phyloP scores from a whole-genome alignment of 2,797 vertebrate genomes.

The Oryzias sinensis region DNA sequence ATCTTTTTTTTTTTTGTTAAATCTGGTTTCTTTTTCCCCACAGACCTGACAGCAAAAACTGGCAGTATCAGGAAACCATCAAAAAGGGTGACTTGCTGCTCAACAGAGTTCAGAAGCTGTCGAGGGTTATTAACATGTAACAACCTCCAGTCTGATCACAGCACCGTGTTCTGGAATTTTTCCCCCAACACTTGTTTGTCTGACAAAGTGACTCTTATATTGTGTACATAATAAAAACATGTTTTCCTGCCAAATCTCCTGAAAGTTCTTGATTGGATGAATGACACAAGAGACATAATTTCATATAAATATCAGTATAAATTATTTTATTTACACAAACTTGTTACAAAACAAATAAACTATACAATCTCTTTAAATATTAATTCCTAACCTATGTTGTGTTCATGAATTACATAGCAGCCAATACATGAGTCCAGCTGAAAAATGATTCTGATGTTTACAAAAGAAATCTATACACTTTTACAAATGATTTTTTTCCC shows the following conservation, averaged over 20 bases:
- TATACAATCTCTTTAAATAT: slow-evolving; percentile 99
- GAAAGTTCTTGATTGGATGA: slow-evolving; percentile 16
- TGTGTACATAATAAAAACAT: slow-evolving; percentile 81
- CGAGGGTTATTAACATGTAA: slow-evolving; percentile 98
- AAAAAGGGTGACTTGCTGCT: slow-evolving; percentile 97
- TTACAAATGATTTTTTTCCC: slow-evolving; percentile 85
- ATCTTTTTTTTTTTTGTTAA: rapidly evolving
- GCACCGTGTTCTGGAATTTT: slow-evolving; percentile 19
- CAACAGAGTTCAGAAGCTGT: slow-evolving; percentile 98
- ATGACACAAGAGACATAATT: slow-evolving; percentile 75
- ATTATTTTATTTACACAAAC: slow-evolving; percentile 99
- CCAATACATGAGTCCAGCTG: slow-evolving; percentile 98
- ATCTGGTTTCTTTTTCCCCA: too few species aligned
- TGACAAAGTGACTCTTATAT: slow-evolving; percentile 67
- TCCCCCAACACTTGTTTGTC: slow-evolving; percentile 52
- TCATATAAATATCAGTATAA: slow-evolving; percentile 99
- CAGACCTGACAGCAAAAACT: slow-evolving; percentile 99
- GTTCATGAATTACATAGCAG: slow-evolving; percentile 99
- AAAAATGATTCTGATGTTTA: slow-evolving; percentile 93
- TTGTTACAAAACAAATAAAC: slow-evolving; percentile 99
- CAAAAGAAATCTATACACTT: slow-evolving; percentile 91
- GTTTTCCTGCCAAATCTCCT: slow-evolving; percentile 43
- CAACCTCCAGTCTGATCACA: slow-evolving; percentile 14
- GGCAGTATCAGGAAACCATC: slow-evolving; percentile 99
- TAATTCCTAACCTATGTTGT: slow-evolving; percentile 97